These are phyloP conservation scores for Lamprologus speciosus DNA, from an alignment of 2,113 vertebrate genomes.

Conservation along the genomic window DNA sequence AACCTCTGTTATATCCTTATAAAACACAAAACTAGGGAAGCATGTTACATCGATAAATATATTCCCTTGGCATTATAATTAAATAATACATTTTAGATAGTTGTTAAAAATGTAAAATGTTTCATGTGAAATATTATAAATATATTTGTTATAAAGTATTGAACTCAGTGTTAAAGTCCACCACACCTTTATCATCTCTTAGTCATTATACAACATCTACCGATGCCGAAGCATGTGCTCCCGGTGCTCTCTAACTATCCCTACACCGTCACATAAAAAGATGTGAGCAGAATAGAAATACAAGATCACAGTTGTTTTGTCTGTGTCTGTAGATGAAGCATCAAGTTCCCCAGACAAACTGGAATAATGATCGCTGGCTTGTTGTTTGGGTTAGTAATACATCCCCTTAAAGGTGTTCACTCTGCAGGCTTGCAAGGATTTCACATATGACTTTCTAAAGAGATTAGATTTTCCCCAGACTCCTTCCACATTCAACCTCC, in stretches of 20 bases:
- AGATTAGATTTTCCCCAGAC: background rate
- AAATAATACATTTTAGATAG: background rate
- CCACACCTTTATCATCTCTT: background rate
- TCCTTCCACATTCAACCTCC: background rate
- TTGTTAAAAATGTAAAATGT: background rate
- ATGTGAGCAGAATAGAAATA: background rate
- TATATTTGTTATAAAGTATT: background rate
- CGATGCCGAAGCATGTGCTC: background rate
- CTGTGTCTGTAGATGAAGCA: background rate
- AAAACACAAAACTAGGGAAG: background rate
- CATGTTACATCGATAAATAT: accelerated
- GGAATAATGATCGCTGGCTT: background rate
- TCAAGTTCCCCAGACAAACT: background rate
- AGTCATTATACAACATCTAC: background rate
- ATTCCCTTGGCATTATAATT: background rate
- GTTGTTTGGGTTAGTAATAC: background rate
- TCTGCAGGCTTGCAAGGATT: background rate
- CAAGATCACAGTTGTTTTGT: background rate
- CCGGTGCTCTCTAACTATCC: background rate
- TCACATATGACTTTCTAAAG: background rate
- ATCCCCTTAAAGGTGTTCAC: background rate
- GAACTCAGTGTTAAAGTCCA: background rate
- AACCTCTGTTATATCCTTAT: background rate
- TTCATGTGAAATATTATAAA: background rate
- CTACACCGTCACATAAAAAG: background rate